These are phyloP conservation scores for Dasypogon diadema DNA, from an alignment of 2,888 invertebrate species.

Conservation along the genomic window DNA sequence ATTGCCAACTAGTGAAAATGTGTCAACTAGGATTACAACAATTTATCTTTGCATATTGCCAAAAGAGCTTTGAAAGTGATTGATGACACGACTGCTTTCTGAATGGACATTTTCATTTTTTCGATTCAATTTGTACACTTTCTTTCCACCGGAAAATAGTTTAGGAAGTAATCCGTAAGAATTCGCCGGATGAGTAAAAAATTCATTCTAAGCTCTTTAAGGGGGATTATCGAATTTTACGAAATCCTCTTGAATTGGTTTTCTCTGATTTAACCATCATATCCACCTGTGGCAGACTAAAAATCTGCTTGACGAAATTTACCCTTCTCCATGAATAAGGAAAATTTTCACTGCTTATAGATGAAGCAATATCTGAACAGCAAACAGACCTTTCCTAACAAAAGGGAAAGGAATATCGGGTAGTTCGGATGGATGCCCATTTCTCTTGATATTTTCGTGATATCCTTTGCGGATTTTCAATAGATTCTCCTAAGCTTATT, in stretches of 20 bases:
- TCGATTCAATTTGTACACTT: no score
- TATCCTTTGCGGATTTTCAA: slow-evolving; percentile 27
- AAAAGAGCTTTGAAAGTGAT: no score
- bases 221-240: slow-evolving; percentile 19
- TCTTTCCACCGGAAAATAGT: no score
- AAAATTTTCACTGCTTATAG: not conserved
- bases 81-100: no score
- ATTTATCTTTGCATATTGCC: no score
- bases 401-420: not conserved
- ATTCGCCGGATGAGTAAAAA: not conserved
- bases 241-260: slow-evolving; percentile 7
- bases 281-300: not conserved
- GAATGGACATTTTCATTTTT: no score
- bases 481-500: slow-evolving; percentile 33
- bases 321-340: not conserved
- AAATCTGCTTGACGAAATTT: not conserved
- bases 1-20: no score
- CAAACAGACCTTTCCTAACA: slow-evolving; percentile 20
- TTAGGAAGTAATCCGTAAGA: not conserved
- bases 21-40: no score
- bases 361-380: slow-evolving; percentile 32
- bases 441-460: slow-evolving; percentile 8
- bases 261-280: slow-evolving; percentile 18
- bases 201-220: slow-evolving; percentile 1
- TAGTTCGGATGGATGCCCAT: not conserved